Evolutionary conservation across 2,888 invertebrate species (phyloP).

Genomic region (Tanytarsus gracilentus): DNA sequence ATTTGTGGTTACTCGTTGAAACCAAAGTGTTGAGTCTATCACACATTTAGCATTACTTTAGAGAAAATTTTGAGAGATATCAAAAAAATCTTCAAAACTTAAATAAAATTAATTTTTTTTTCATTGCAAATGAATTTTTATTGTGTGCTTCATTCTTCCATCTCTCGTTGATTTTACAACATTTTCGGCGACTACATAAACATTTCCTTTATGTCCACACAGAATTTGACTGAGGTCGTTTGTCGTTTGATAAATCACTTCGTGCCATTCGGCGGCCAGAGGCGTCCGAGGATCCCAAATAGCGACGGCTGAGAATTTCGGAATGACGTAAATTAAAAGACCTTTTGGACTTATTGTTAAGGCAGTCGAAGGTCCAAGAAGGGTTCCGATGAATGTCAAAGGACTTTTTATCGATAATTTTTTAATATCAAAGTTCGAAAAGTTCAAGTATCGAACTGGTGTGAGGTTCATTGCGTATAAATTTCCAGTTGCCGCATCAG

Average conservation of each 20-base stretch:
- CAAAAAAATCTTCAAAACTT: neutral
- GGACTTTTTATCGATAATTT: slow-evolving; percentile 23
- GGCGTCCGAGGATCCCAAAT: slow-evolving; percentile 31
- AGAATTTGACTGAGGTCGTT: slow-evolving; percentile 31
- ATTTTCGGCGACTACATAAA: slow-evolving; percentile 10
- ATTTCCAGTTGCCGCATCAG: slow-evolving; percentile 26
- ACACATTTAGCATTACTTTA: too few relatives aligned
- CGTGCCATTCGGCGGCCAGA: slow-evolving; percentile 32
- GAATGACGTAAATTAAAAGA: slow-evolving; percentile 31
- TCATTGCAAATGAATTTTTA: slow-evolving; percentile 25
- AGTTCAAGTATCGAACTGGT: slow-evolving; percentile 21
- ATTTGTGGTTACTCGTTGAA: too few relatives aligned
- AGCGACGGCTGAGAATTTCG: slow-evolving; percentile 31
- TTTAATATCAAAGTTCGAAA: slow-evolving; percentile 13
- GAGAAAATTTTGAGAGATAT: too few relatives aligned
- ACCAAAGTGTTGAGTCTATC: too few relatives aligned
- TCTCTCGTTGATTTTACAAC: neutral
- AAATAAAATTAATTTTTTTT: slow-evolving; percentile 6
- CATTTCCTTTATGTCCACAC: slow-evolving; percentile 31
- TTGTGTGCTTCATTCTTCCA: slow-evolving; percentile 18
- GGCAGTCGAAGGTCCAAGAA: slow-evolving; percentile 31
- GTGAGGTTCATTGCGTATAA: slow-evolving; percentile 27
- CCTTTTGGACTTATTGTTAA: slow-evolving; percentile 31
- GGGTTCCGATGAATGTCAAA: slow-evolving; percentile 30
- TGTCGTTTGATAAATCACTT: slow-evolving; percentile 32